phyloP scores from a whole-genome alignment of 2,797 vertebrate genomes.

The Chelonia mydas region DNA sequence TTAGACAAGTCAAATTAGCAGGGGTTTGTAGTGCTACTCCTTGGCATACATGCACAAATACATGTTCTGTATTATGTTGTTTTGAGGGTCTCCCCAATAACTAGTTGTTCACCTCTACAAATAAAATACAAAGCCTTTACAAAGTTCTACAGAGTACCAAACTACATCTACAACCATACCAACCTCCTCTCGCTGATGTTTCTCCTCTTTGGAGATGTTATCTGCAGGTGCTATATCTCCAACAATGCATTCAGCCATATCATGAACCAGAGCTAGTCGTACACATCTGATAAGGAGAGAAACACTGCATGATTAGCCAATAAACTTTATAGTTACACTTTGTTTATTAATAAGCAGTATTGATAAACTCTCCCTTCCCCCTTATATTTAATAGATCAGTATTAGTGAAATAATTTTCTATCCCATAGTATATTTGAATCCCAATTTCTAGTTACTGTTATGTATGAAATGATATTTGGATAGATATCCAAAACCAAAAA shows the following conservation, averaged over 20 bases:
- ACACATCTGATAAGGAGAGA: constrained; percentile 86
- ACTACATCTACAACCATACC: constrained; percentile 36
- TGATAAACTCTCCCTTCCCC: background rate
- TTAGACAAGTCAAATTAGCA: rapidly evolving
- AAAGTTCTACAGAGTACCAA: background rate
- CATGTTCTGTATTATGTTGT: rapidly evolving
- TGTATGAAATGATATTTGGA: background rate
- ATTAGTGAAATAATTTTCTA: constrained; percentile 1
- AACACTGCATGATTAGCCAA: constrained; percentile 35
- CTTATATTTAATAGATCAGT: background rate
- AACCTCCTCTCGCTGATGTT: constrained; percentile 93
- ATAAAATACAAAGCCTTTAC: background rate
- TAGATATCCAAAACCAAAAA: background rate
- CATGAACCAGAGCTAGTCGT: constrained; percentile 94
- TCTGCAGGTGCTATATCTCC: constrained; percentile 96
- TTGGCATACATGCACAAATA: background rate
- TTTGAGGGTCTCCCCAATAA: background rate
- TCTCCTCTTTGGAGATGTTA: constrained; percentile 96
- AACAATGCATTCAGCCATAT: constrained; percentile 98
- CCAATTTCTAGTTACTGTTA: background rate
- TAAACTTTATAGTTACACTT: background rate
- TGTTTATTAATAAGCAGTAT: background rate
- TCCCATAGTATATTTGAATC: background rate
- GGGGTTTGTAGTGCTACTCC: background rate
- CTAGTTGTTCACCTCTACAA: background rate